These are phyloP conservation scores for Pelusios castaneus DNA, from an alignment of 2,113 vertebrate species.

Conservation along the genomic window DNA sequence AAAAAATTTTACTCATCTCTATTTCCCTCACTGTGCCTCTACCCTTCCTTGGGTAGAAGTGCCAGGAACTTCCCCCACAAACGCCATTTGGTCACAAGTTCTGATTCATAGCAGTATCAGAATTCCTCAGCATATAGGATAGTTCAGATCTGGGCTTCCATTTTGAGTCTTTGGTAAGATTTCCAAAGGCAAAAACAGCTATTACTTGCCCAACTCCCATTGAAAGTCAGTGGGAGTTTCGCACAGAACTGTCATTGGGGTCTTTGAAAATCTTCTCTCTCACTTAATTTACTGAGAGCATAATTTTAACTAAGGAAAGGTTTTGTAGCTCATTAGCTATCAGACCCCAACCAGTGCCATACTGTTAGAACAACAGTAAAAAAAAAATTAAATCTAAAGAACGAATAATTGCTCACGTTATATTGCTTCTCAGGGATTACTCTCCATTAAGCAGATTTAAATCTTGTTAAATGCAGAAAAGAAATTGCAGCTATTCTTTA, in stretches of 20 bases:
- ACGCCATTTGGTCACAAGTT: neutral
- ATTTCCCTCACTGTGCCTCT: neutral
- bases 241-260: neutral
- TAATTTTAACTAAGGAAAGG: constrained; percentile 5
- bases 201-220: neutral
- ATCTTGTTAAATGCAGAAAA: constrained; percentile 25
- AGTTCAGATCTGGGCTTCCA: constrained; percentile 12
- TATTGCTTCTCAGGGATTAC: constrained; percentile 38
- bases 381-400: neutral
- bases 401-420: neutral
- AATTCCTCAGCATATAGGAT: neutral
- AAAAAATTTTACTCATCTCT: neutral
- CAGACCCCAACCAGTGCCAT: neutral
- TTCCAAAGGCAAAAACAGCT: neutral
- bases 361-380: neutral
- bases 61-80: neutral
- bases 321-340: neutral
- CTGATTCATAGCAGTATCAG: constrained; percentile 9
- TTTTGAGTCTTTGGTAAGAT: neutral
- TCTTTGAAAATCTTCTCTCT: neutral
- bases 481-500: constrained; percentile 55
- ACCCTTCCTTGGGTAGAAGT: neutral
- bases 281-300: neutral
- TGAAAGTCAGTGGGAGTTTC: neutral
- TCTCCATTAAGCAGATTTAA: constrained; percentile 51